Conservation (phyloP, 2,888 invertebrate genomes). For the Eledone cirrhosa region DNA sequence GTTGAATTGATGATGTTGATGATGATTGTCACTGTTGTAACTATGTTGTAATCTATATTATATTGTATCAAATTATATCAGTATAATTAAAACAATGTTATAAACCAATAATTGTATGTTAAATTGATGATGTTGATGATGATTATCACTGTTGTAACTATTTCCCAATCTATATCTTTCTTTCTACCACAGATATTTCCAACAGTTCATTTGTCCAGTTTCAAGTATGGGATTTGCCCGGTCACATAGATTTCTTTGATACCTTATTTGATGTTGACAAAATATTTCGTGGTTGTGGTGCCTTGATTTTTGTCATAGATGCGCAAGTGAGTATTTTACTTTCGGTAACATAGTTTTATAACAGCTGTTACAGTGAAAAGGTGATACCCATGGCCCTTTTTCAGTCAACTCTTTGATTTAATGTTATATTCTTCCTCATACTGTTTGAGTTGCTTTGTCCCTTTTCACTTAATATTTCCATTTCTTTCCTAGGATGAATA, state of each 20-base stretch:
- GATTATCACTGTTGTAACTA: background rate
- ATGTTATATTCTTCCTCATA: no score
- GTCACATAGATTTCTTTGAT: slow-evolving; percentile 98
- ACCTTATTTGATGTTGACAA: slow-evolving; percentile 93
- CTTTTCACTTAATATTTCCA: background rate
- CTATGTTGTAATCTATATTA: background rate
- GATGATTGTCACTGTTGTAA: no score
- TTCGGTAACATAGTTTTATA: no score
- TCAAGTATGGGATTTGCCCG: slow-evolving; percentile 99
- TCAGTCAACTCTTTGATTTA: no score
- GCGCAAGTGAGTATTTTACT: slow-evolving; percentile 73
- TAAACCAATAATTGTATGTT: no score
- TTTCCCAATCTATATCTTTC: background rate
- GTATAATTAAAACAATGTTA: no score
- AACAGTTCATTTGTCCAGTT: slow-evolving; percentile 98
- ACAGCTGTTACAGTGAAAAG: no score
- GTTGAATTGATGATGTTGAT: no score
- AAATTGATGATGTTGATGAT: no score
- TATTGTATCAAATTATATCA: no score
- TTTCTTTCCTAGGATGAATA: slow-evolving; percentile 83
- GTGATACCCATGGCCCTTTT: no score
- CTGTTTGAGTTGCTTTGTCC: no score
- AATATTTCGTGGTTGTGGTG: slow-evolving; percentile 97
- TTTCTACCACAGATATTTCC: slow-evolving; percentile 78
- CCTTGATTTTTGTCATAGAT: slow-evolving; percentile 98